Evolutionary conservation across 2,888 invertebrate species (phyloP), one percentile per base, ranked within the genome.

Genomic region (Parnassius orleans): DNA sequence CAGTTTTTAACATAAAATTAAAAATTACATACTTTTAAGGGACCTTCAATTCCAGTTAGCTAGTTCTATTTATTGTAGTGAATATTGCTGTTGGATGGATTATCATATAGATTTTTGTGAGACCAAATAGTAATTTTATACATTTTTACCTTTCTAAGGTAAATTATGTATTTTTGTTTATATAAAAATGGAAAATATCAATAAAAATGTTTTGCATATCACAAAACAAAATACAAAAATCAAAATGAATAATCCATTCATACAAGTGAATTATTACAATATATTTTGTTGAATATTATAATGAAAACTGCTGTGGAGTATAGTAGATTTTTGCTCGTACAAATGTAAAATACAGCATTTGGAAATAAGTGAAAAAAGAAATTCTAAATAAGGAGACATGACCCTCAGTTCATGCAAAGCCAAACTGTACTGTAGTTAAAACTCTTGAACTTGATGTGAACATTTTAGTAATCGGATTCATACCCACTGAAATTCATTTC

Each of bases 21-120:
- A 33, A 19, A 33, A 7, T 83, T 87, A 87, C 84, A 87, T 91
- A 91, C 89, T 90, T 90, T 86, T 90, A 90, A 90, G 91, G 91
- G 90, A 90, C 91, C 90, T 90, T 89, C 83, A 90, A 90, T 90
- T 90, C 90, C 90, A 90, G 81, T 90, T 90, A 90, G 90, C 83
- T 90, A 90, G 88, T 86, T 89, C 86, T 89, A 90, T 87, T 85
- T 88, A 89, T 87, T 89, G 89, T 91, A 90, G 88, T 84, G 71
- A 81, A 83, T 83, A 84, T 83, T 80, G 78, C 84, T 79, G 65
- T 83, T 83, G 83, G 87, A 80, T 85, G 88, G 84, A 87, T 87
- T 87, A 81, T 78, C 74, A 71, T 72, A 76, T 73, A 72, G 80
- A 78, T 83, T 86, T 86, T 86, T 86, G 82, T 83, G 71, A 78